Evolutionary conservation across 2,888 invertebrate genomes (phyloP).

Genomic region (Nebria salina): DNA sequence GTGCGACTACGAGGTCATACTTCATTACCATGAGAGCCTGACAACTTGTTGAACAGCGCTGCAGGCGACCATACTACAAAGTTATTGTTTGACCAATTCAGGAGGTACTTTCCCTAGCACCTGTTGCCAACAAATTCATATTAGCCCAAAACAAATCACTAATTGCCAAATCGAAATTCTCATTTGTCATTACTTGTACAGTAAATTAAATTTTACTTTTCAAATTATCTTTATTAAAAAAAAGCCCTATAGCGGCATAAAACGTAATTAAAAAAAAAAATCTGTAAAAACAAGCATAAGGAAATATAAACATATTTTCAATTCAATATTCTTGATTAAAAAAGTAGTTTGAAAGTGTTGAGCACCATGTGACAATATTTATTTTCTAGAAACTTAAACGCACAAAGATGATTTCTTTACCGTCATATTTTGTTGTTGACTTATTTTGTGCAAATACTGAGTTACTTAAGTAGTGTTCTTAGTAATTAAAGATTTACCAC

Average conservation of each 20-base stretch:
- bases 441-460: not conserved
- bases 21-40: conserved; percentile 41
- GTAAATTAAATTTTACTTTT: no score
- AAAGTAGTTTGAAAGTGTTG: no score
- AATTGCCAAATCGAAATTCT: no score
- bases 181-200: no score
- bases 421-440: not conserved
- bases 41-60: conserved; percentile 46
- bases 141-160: not conserved
- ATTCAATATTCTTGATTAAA: no score
- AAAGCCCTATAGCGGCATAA: no score
- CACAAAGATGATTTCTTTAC: not conserved
- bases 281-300: no score
- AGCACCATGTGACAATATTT: not conserved
- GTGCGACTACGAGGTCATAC: conserved; percentile 16
- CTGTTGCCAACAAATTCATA: not conserved
- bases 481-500: not conserved
- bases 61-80: conserved; percentile 32
- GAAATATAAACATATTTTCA: no score
- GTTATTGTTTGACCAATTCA: conserved; percentile 33
- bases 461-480: not conserved
- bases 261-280: no score
- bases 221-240: no score
- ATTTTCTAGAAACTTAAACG: not conserved
- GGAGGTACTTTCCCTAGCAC: conserved; percentile 5